Base-by-base conservation (phyloP, 2,113 vertebrate genomes). In the Romanogobio albipinnatus region DNA sequence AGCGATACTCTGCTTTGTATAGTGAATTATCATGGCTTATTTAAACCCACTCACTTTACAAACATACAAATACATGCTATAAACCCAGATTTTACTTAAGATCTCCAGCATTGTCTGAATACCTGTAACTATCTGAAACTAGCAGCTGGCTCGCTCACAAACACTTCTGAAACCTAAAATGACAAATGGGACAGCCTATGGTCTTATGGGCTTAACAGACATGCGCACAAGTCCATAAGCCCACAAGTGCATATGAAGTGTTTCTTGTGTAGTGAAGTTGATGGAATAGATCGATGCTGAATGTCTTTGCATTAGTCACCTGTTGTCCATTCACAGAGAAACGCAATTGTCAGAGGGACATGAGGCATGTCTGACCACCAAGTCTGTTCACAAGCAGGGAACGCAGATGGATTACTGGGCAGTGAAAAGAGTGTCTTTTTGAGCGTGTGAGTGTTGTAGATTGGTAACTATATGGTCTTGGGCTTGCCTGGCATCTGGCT, bases 401-500 rank as follows among this genome's bases (percentile, higher is more conserved):
- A 71, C 22, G 9, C 15, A 81, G 70, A 17, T 64, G 56, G 5
- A 36, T 43, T 74, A 43, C 53, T 83, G 33, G 49, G 17, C 19
- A 7, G 78, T 47, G 29, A 53, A 47, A 68, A 73, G 64, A 80
- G 53, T 45, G 22, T 62, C 19, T 39, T 45, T 81, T 22, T 24
- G 64, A 61, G 39, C 70, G 84, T 66, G 68, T 56, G 78, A 26
- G 36, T 61, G 22, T 17, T 64, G 36, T 51, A 13, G 22, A 58
- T 58, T 26, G 47, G 45, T 33, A 76, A 83, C 84, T 71, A 64
- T 66, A 86, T 51, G 77, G 82, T 78, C 85, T 13, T 49, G 33
- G 56, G 29, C 77, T 87, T 36, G 13, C 59, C 64, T 64, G 81
- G 49, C 73, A 39, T 86, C 83, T 81, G 76, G 61, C 87, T 68